A percentile compares a stretch with the other conserved stretches of the same genome.
phyloP scores from a whole-genome alignment of 2,797 vertebrate genomes.

The Mormyrus proboscirostris region DNA sequence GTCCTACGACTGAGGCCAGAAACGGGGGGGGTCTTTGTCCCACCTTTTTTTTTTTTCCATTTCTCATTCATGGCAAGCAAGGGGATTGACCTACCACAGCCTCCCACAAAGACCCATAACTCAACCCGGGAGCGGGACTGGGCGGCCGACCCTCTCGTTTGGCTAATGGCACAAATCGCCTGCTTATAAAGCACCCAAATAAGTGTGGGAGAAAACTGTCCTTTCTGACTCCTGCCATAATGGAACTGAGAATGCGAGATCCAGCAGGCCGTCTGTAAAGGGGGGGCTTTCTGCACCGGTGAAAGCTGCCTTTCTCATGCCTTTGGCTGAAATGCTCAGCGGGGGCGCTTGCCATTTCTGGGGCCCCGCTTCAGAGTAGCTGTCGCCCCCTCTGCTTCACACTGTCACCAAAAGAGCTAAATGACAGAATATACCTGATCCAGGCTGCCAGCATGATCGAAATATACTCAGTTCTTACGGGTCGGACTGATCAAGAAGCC shows the following conservation, averaged over 20 bases:
- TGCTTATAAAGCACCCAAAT: background rate
- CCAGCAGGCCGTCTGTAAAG: background rate
- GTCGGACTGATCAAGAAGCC: background rate
- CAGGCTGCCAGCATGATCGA: constrained; percentile 40
- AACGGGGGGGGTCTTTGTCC: background rate
- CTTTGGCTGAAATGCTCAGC: background rate
- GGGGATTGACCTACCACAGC: background rate
- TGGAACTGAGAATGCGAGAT: background rate
- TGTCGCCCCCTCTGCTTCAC: constrained; percentile 35
- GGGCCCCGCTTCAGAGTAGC: constrained; percentile 12
- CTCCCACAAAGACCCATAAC: background rate
- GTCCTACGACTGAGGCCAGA: background rate
- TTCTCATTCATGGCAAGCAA: background rate
- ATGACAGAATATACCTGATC: constrained; percentile 48
- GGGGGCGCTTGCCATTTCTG: background rate
- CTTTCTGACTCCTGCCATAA: background rate
- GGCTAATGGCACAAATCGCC: background rate
- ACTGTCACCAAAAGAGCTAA: constrained; percentile 39
- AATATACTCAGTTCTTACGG: constrained; percentile 29
- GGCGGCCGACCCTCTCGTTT: background rate
- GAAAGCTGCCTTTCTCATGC: background rate
- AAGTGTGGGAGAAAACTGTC: background rate
- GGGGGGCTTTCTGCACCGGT: background rate
- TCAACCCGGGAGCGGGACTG: background rate
- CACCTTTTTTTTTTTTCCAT: background rate